Evolutionary conservation across 2,113 vertebrate genomes (phyloP).

Genomic region (Strix uralensis): DNA sequence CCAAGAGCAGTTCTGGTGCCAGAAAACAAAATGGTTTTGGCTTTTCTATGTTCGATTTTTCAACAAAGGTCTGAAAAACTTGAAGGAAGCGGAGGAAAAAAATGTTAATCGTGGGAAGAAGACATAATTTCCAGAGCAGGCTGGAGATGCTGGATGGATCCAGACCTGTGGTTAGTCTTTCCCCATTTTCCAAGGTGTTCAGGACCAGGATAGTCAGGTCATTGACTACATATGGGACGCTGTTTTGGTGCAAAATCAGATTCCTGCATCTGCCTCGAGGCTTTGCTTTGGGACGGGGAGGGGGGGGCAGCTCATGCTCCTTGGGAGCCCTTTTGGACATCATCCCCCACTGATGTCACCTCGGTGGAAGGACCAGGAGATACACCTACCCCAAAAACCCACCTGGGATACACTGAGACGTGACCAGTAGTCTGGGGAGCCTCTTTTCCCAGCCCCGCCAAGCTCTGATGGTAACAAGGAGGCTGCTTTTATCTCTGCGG

Average conservation of each 20-base stretch:
- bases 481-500: slow-evolving; percentile 17
- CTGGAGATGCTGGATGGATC: not conserved
- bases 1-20: not conserved
- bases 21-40: not conserved
- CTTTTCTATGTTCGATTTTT: not conserved
- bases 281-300: not conserved
- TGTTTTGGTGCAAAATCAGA: not conserved
- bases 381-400: not conserved
- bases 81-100: not conserved
- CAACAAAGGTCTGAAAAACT: not conserved
- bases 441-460: not conserved
- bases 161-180: not conserved
- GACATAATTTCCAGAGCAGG: not conserved
- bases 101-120: not conserved
- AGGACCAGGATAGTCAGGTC: not conserved
- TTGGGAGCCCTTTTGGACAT: not conserved
- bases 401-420: rapidly evolving
- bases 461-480: not conserved
- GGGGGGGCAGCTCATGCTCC: not conserved
- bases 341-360: not conserved
- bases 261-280: not conserved
- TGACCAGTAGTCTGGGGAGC: not conserved
- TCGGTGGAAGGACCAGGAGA: not conserved
- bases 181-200: not conserved
- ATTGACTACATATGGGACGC: not conserved